Percentiles rank a stretch among this genome's conserved stretches.
phyloP scores from a whole-genome alignment of 2,888 invertebrate genomes.

The Linyphia triangularis region DNA sequence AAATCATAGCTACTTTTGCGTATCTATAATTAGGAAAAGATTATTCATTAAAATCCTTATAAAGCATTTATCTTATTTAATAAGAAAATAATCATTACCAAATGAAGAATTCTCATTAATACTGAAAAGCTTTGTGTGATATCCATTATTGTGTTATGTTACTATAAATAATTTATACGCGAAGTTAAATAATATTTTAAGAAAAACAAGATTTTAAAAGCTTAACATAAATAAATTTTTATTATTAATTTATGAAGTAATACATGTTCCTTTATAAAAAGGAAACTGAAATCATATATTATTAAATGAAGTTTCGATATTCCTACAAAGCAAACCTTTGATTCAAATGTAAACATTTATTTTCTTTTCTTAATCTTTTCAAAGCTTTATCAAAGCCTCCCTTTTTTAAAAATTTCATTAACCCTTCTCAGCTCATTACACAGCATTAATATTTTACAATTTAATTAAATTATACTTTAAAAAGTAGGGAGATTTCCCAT shows the following conservation, averaged over 20 bases:
- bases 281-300: neutral
- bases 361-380: neutral
- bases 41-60: too few relatives aligned
- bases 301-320: neutral
- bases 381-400: neutral
- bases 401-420: slow-evolving; percentile 23
- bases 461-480: slow-evolving; percentile 64
- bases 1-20: too few relatives aligned
- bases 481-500: neutral
- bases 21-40: too few relatives aligned
- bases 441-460: slow-evolving; percentile 52
- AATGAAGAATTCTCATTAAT: too few relatives aligned
- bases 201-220: too few relatives aligned
- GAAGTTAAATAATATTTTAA: too few relatives aligned
- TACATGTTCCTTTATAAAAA: neutral
- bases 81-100: too few relatives aligned
- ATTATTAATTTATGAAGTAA: neutral
- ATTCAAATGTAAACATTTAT: slow-evolving; percentile 24
- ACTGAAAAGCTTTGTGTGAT: too few relatives aligned
- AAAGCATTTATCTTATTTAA: too few relatives aligned
- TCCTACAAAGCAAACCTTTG: neutral
- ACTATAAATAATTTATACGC: too few relatives aligned
- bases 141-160: too few relatives aligned
- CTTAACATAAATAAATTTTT: neutral
- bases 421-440: slow-evolving; percentile 32